A percentile compares a stretch with the other conserved stretches of the same genome.
phyloP scores from a whole-genome alignment of 2,113 vertebrate species.

The Falco punctatus region DNA sequence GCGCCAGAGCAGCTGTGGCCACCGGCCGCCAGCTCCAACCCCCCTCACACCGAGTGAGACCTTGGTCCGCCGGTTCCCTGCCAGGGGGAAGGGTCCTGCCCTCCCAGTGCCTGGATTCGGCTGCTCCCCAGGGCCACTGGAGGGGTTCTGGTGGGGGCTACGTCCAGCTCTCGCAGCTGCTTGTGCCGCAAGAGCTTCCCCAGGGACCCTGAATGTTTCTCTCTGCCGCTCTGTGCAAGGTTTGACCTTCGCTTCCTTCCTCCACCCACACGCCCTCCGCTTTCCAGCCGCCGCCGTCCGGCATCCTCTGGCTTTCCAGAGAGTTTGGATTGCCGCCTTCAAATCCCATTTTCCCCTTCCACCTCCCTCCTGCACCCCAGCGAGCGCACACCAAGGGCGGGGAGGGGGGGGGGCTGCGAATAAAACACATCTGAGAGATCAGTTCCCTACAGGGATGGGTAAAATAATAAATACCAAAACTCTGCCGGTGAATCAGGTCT shows the following conservation, averaged over 20 bases:
- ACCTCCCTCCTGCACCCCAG: not conserved
- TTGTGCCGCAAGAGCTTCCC: not conserved
- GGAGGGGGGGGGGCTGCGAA: not conserved
- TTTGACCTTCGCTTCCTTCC: conserved; percentile 30
- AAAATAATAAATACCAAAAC: not conserved
- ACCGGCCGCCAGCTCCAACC: not conserved
- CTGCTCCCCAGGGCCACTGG: not conserved
- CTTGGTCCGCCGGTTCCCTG: not conserved
- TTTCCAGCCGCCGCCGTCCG: not conserved
- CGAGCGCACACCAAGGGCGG: rapidly evolving
- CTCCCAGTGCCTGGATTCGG: not conserved
- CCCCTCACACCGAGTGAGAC: not conserved
- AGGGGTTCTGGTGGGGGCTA: rapidly evolving
- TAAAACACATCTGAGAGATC: not conserved
- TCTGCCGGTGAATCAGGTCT: rapidly evolving
- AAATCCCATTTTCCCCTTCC: not conserved
- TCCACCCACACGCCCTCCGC: not conserved
- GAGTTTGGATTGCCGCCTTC: not conserved
- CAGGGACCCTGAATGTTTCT: not conserved
- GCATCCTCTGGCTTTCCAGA: not conserved
- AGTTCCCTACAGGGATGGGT: not conserved
- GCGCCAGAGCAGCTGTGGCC: not conserved
- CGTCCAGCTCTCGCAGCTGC: not conserved
- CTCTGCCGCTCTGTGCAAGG: not conserved
- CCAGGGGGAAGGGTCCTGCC: not conserved